Conservation (phyloP, 2,797 vertebrate genomes). For the Oreortyx pictus region DNA sequence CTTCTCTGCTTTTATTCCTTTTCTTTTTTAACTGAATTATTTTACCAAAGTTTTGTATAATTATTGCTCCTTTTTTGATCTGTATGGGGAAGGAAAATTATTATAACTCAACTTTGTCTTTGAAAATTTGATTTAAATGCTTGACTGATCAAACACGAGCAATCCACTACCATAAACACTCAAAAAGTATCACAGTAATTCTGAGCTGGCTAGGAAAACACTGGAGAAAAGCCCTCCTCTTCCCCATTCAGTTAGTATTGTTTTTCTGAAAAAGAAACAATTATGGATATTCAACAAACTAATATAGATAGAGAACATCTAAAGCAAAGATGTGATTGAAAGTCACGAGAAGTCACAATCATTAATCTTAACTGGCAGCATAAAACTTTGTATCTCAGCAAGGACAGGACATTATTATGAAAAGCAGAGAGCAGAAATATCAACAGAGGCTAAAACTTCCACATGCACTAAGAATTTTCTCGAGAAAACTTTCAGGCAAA, state of each 20-base stretch:
- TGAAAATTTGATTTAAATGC: background rate
- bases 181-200: background rate
- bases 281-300: background rate
- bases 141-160: background rate
- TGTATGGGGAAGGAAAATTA: background rate
- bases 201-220: background rate
- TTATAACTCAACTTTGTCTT: rapidly evolving
- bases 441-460: background rate
- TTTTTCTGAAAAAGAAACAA: background rate
- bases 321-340: background rate
- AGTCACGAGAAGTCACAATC: background rate
- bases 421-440: background rate
- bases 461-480: background rate
- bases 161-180: rapidly evolving
- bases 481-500: background rate
- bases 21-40: background rate
- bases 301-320: background rate
- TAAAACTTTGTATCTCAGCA: background rate
- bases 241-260: background rate
- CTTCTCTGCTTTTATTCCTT: no score
- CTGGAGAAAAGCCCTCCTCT: background rate
- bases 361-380: background rate
- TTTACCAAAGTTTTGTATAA: background rate
- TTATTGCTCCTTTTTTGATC: background rate
- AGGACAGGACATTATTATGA: background rate